A percentile compares a stretch with the other conserved stretches of the same genome.
Conservation (phyloP, 2,113 vertebrate genomes). For the Pollachius pollachius region DNA sequence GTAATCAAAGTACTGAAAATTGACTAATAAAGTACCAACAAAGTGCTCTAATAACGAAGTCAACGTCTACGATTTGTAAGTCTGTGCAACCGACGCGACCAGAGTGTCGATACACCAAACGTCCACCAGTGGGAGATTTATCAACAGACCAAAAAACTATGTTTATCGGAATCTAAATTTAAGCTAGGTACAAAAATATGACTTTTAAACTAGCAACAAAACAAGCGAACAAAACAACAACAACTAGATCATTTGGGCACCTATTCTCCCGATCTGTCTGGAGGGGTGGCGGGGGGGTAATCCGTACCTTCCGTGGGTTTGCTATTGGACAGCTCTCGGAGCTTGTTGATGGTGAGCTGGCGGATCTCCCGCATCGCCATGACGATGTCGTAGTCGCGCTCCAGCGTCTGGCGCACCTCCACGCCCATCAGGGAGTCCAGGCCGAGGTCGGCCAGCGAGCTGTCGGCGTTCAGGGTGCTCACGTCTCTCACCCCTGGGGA, state of each 20-base stretch:
- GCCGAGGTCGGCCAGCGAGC: constrained; percentile 87
- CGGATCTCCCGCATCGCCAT: constrained; percentile 90
- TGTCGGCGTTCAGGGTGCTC: constrained; percentile 78
- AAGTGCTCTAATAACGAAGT: too few relatives aligned
- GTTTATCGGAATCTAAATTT: too few relatives aligned
- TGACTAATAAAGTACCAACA: too few relatives aligned
- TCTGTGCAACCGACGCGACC: background rate
- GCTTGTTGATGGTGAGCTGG: constrained; percentile 85
- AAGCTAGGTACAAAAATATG: too few relatives aligned
- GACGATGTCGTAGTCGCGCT: constrained; percentile 85
- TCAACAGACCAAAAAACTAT: background rate
- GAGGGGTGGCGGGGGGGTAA: too few relatives aligned
- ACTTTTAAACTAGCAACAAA: too few relatives aligned
- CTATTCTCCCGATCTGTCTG: too few relatives aligned
- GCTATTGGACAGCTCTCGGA: constrained; percentile 77
- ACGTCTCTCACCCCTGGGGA: constrained; percentile 85
- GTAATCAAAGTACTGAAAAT: too few relatives aligned
- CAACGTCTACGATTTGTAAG: too few relatives aligned
- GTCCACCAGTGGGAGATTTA: background rate
- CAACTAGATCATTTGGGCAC: too few relatives aligned
- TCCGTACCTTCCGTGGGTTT: constrained; percentile 69
- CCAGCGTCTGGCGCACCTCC: constrained; percentile 91
- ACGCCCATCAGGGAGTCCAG: constrained; percentile 97
- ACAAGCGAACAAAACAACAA: too few relatives aligned
- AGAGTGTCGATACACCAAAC: background rate